Evolutionary conservation across 2,113 vertebrate species (phyloP), one percentile per base, ranked within the genome.

Genomic region (Pseudolaguvia tuberculata): DNA sequence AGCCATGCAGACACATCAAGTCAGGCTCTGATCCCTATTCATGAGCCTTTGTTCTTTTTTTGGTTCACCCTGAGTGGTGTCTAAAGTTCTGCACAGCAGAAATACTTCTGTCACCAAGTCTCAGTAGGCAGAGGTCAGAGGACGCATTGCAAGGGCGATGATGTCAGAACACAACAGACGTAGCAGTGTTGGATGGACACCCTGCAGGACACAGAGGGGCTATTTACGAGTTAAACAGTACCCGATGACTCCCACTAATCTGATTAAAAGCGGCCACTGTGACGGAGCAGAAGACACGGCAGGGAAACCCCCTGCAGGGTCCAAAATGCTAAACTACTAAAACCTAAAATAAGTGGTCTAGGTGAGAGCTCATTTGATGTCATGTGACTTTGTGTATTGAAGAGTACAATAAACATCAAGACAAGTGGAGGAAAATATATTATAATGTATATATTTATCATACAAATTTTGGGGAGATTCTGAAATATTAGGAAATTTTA

Each of bases 221-320:
- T 70, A 76, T 82, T 82, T 73, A 82, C 51, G 78, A 72, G 72
- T 80, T 82, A 82, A 80, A 76, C 72, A 80, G 75, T 78, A 73
- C 78, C 81, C 72, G 57, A 71, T 80, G 78, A 79, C 78, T 68
- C 62, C 47, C 57, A 47, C 78, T 80, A 76, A 82, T 76, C 78
- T 76, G 73, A 78, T 82, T 75, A 82, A 70, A 70, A 58, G n/a
- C 23, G 75, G 23, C 25, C 18, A 25, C 48, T 71, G 57, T 63
- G 79, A 67, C 31, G 7, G 59, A 47, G 65, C 3, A 14, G 10
- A 39, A 14, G 70, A 53, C 55, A 25, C 11, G 39, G 29, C 9
- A 52, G 63, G 73, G 53, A 76, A 75, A 73, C 39, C 62, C 75
- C 72, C 51, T 66, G 18, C 14, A 65, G 72, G 51, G 39, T 45